Conservation (phyloP, 2,797 vertebrate species). For the Denticeps clupeoides region DNA sequence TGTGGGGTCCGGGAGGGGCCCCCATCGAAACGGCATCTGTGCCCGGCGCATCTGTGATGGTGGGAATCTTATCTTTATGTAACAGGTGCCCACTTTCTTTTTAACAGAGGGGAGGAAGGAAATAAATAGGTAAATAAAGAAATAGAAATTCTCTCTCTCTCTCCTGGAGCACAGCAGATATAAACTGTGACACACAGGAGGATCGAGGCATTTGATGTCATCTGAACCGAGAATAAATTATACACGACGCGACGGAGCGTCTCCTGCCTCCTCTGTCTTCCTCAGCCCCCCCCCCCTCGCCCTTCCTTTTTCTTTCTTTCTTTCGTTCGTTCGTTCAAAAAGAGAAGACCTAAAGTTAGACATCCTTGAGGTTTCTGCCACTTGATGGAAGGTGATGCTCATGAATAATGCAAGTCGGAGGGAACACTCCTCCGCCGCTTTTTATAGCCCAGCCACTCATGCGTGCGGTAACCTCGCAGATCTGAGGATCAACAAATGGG, state of each 20-base stretch:
- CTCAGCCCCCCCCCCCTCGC: too few species aligned
- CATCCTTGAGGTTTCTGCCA: conserved; percentile 83
- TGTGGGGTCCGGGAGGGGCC: too few species aligned
- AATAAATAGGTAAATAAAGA: too few species aligned
- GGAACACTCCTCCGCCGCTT: conserved; percentile 91
- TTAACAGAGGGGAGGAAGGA: conserved; percentile 50
- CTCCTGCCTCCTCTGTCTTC: conserved; percentile 22
- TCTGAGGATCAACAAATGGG: conserved; percentile 47
- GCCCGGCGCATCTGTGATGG: too few species aligned
- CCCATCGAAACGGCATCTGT: too few species aligned
- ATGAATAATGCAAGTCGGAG: conserved; percentile 97
- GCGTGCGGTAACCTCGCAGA: conserved; percentile 61
- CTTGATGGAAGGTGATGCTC: conserved; percentile 72
- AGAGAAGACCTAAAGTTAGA: conserved; percentile 72
- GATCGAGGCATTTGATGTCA: conserved; percentile 35
- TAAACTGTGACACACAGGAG: conserved; percentile 31
- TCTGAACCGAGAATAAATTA: conserved; percentile 37
- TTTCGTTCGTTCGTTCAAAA: conserved; percentile 53
- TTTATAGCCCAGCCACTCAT: conserved; percentile 75
- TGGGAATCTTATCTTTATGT: too few species aligned
- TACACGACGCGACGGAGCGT: conserved; percentile 30
- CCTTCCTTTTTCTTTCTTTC: not conserved
- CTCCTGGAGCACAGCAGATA: conserved; percentile 24
- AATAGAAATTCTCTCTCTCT: conserved; percentile 33
- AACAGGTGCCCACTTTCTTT: conserved; percentile 64